Percentiles rank a stretch among this genome's conserved stretches.
Evolutionary conservation across 2,888 invertebrate species (phyloP).

Genomic region (Rotaria macrura): DNA sequence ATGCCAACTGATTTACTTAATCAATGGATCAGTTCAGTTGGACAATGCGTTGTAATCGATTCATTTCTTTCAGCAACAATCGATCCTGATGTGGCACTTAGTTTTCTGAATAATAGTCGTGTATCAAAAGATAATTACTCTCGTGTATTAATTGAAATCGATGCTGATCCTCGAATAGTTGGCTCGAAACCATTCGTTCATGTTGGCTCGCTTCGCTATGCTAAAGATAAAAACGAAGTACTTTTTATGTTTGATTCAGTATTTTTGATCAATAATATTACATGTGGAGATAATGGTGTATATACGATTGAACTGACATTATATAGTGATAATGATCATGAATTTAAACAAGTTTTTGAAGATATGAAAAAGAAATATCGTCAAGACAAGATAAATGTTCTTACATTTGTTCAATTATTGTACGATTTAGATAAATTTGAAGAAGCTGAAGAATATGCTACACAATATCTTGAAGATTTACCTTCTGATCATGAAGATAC

Average conservation of each 20-base stretch:
- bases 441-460: background rate
- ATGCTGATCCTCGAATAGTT: background rate
- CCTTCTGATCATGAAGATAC: background rate
- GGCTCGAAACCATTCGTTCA: background rate
- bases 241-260: background rate
- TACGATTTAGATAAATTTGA: background rate
- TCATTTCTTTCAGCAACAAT: background rate
- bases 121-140: background rate
- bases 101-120: background rate
- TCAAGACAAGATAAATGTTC: background rate
- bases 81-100: background rate
- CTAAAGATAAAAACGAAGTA: background rate
- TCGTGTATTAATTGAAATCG: background rate
- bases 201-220: background rate
- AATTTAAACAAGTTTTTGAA: background rate
- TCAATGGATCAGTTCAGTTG: background rate
- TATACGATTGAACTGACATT: background rate
- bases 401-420: background rate
- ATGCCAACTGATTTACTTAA: background rate
- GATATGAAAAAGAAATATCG: background rate
- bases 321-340: background rate
- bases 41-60: background rate
- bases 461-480: background rate
- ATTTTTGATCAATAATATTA: background rate
- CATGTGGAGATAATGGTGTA: background rate